Evolutionary conservation across 1,140 invertebrate species (phyloP).

Genomic region (Drusus annulatus): DNA sequence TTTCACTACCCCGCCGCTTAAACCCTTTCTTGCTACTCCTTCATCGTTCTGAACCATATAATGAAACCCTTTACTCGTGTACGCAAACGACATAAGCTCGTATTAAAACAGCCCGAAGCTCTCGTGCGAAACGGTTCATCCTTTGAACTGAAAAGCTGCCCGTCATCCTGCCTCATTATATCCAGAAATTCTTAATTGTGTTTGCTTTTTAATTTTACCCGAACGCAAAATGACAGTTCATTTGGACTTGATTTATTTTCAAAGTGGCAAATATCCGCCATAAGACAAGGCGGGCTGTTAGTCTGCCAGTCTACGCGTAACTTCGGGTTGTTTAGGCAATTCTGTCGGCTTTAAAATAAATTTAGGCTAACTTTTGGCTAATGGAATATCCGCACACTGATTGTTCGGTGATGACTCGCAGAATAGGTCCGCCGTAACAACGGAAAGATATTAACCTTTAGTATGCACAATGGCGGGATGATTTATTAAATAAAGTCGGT

Average conservation of each 20-base stretch:
- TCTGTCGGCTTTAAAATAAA: background rate
- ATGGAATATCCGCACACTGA: slow-evolving; percentile 24
- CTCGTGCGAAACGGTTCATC: too few relatives aligned
- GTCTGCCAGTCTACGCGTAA: too few relatives aligned
- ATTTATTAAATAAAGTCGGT: slow-evolving; percentile 39
- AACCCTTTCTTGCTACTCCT: too few relatives aligned
- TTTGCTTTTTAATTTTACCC: slow-evolving; percentile 33
- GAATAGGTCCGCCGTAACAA: background rate
- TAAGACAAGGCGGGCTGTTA: too few relatives aligned
- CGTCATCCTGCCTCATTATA: slow-evolving; percentile 9
- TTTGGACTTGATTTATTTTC: background rate
- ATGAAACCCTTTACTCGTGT: too few relatives aligned
- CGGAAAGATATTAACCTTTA: background rate
- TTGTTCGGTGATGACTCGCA: slow-evolving; percentile 23
- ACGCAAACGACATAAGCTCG: too few relatives aligned
- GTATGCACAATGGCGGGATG: slow-evolving; percentile 41
- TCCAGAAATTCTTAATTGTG: slow-evolving; percentile 12
- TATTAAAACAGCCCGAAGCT: too few relatives aligned
- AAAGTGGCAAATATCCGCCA: slow-evolving; percentile 12
- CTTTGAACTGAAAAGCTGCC: background rate
- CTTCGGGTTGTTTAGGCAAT: background rate
- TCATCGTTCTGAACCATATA: too few relatives aligned
- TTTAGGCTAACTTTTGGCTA: slow-evolving; percentile 23
- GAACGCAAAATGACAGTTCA: background rate
- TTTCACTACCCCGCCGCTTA: too few relatives aligned